Evolutionary conservation across 2,888 invertebrate species (phyloP), one percentile per base, ranked within the genome.

Genomic region (Xylophagus ater): DNA sequence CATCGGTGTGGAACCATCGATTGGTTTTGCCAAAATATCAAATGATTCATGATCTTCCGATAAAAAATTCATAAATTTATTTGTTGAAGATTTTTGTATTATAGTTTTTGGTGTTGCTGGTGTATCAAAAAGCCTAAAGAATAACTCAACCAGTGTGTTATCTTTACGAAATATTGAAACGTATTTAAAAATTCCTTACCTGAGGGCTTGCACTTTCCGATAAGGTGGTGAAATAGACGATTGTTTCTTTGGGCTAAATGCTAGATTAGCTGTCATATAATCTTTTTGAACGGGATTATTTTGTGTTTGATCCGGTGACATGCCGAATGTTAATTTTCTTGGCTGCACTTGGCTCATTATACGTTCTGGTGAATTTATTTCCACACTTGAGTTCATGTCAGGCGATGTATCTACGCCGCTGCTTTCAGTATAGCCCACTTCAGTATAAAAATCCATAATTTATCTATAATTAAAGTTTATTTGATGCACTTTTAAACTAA

Each of bases 41-140:
- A 30, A 31, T 10, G 15, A 30, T 12, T 36, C 39, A 21, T 37
- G 37, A 26, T 45, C 38, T 13, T 41, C 39, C 12, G 41, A 40
- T 4, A 40, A 21, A 41, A 72, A 72, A 4, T 74, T 65, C 40
- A 72, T 64, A 26, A 68, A 68, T 37, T 75, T 61, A 0, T 70
- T 69, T 13, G 72, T 66, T 2, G 79, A 76, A 30, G 78, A 63
- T 43, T 63, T 63, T 35, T 63, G 57, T 10, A 65, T 47, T 20
- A 89, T 69, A 0, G 85, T 85, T 66, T 86, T 87, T 4, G 89
- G 88, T 4, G 88, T 87, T 46, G 83, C 78, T 1, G 88, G 88
- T 35, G 83, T 83, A 65, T 88, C 87, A 55, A 85, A 85, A 2
- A 90, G 66, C 50, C 86, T 76, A 53, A 67, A 59, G 58, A 21